Conservation (phyloP, 2,888 invertebrate species). For the Euphydryas editha region DNA sequence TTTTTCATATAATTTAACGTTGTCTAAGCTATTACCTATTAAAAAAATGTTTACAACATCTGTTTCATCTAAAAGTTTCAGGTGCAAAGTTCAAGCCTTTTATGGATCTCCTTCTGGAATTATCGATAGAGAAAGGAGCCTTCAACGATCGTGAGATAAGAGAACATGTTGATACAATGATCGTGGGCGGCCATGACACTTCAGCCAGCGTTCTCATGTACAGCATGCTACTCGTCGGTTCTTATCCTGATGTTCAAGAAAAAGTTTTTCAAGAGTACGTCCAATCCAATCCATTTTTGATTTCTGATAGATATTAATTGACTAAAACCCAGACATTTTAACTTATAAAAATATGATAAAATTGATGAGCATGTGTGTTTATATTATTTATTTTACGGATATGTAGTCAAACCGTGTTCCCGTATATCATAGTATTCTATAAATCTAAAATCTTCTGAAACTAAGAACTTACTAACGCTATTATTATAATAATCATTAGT, state of each 20-base stretch:
- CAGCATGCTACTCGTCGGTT: conserved; percentile 67
- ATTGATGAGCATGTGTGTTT: no score
- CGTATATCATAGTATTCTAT: no score
- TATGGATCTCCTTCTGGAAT: conserved; percentile 79
- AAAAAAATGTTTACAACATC: neutral
- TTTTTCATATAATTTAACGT: no score
- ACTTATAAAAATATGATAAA: no score
- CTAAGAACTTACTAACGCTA: no score
- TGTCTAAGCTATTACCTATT: neutral
- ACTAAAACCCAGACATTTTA: no score
- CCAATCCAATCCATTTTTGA: no score
- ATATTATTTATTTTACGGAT: no score
- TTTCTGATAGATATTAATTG: neutral
- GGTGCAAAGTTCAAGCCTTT: conserved; percentile 78
- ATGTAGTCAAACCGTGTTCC: no score
- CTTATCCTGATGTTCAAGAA: conserved; percentile 69
- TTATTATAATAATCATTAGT: no score
- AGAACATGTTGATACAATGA: conserved; percentile 84
- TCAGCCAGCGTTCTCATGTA: conserved; percentile 72
- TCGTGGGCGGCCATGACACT: conserved; percentile 82
- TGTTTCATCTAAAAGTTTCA: conserved; percentile 38
- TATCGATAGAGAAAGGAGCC: conserved; percentile 47
- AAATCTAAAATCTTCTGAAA: no score
- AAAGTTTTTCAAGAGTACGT: conserved; percentile 64
- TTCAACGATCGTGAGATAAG: conserved; percentile 80